These are phyloP conservation scores for Drosophila lacicola DNA, from an alignment of 2,888 invertebrate species.

Conservation along the genomic window DNA sequence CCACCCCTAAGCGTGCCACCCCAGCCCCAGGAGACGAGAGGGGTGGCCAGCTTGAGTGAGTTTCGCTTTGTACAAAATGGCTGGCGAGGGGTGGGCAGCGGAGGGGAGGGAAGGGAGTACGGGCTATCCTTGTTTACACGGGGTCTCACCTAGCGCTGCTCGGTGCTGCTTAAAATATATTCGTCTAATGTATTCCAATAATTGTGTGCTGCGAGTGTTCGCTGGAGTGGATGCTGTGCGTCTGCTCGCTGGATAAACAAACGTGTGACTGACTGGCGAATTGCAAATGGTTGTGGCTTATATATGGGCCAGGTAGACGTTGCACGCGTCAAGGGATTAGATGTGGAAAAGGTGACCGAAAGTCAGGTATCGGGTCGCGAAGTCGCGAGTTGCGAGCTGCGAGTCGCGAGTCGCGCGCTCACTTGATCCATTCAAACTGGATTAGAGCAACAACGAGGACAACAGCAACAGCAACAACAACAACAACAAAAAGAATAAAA, in stretches of 20 bases:
- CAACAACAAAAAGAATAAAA: constrained; percentile 28
- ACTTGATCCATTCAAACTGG: constrained; percentile 74
- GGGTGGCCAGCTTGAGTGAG: constrained; percentile 66
- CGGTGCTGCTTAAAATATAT: background rate
- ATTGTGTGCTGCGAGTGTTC: constrained; percentile 12
- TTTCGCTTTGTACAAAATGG: constrained; percentile 58
- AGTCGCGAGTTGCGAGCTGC: constrained; percentile 48
- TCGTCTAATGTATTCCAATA: constrained; percentile 53
- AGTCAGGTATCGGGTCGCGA: constrained; percentile 70
- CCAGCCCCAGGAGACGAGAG: constrained; percentile 5
- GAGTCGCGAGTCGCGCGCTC: constrained; percentile 20
- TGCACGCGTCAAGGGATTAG: constrained; percentile 76
- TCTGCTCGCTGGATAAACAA: constrained; percentile 48
- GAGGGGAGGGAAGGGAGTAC: background rate
- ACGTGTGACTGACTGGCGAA: constrained; percentile 56
- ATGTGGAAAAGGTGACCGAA: constrained; percentile 53
- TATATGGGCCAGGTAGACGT: constrained; percentile 55
- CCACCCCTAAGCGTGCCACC: constrained; percentile 73
- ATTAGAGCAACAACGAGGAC: constrained; percentile 49
- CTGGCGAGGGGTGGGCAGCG: background rate
- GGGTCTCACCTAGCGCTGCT: constrained; percentile 48
- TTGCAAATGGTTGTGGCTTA: constrained; percentile 48
- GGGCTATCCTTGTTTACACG: constrained; percentile 22
- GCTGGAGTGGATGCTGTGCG: constrained; percentile 24
- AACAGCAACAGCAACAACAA: constrained; percentile 8